Evolutionary conservation across 1,140 invertebrate genomes (phyloP).

Genomic region (Acarapis woodi): DNA sequence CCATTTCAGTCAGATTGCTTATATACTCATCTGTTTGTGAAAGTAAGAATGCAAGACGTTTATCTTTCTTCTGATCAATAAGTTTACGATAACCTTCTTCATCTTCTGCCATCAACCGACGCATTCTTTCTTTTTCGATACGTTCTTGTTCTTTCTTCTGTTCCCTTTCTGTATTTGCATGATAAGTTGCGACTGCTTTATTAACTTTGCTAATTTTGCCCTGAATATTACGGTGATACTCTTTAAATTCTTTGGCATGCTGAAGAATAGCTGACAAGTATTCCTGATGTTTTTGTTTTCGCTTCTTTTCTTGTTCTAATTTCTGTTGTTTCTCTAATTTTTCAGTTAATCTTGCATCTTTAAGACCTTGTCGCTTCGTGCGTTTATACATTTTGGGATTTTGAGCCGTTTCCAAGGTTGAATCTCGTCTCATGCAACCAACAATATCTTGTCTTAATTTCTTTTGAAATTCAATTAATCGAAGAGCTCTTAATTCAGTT

Average conservation of each 20-base stretch:
- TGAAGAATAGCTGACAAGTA: conserved; percentile 77
- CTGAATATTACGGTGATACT: conserved; percentile 66
- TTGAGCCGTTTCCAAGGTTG: conserved; percentile 77
- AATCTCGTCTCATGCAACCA: conserved; percentile 57
- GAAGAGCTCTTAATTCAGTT: conserved; percentile 68
- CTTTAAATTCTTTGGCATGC: conserved; percentile 91
- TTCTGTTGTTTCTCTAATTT: conserved; percentile 97
- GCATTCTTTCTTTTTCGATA: conserved; percentile 94
- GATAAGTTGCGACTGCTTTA: conserved; percentile 79
- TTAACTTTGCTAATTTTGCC: conserved; percentile 61
- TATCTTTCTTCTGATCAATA: conserved; percentile 99
- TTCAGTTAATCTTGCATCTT: conserved; percentile 86
- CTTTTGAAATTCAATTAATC: conserved; percentile 79
- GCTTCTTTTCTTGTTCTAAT: conserved; percentile 77
- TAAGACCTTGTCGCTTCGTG: conserved; percentile 69
- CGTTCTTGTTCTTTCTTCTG: conserved; percentile 97
- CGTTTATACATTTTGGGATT: conserved; percentile 90
- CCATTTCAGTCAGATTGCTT: conserved; percentile 77
- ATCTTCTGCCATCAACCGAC: conserved; percentile 82
- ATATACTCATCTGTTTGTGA: conserved; percentile 98
- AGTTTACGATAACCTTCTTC: conserved; percentile 75
- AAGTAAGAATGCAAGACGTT: conserved; percentile 78
- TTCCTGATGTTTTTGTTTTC: conserved; percentile 81
- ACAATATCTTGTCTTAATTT: conserved; percentile 40
- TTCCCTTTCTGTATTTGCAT: conserved; percentile 89